A percentile compares a stretch with the other conserved stretches of the same genome.
Evolutionary conservation across 2,888 invertebrate genomes (phyloP).

Genomic region (Ichneumoninae sp.): DNA sequence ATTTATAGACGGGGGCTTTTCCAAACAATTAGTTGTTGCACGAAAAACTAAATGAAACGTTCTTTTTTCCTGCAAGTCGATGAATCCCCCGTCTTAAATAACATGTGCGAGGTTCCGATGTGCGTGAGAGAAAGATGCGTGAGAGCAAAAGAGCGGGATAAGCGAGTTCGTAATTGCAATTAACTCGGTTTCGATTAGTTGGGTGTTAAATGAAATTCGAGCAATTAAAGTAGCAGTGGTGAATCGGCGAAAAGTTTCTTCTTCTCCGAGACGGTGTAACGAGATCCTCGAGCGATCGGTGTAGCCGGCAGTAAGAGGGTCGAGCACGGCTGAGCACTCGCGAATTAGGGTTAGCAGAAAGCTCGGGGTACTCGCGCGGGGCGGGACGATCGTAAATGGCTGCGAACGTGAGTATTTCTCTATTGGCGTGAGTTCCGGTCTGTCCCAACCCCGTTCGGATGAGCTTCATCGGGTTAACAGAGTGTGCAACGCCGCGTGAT

Average conservation of each 20-base stretch:
- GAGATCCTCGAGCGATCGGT: conserved; percentile 4
- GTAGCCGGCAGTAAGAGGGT: not conserved
- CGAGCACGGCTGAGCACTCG: not conserved
- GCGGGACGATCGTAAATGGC: conserved; percentile 11
- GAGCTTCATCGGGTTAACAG: conserved; percentile 51
- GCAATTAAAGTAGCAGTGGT: conserved; percentile 1
- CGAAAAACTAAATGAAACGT: no score
- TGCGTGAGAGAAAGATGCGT: no score
- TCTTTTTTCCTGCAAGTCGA: no score
- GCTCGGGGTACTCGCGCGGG: conserved; percentile 6
- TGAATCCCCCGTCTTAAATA: not conserved
- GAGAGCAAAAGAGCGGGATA: not conserved
- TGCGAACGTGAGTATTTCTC: conserved; percentile 23
- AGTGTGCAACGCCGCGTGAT: conserved; percentile 35
- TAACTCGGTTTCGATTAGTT: not conserved
- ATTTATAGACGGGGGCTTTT: not conserved
- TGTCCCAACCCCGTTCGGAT: not conserved
- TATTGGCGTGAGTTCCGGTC: not conserved
- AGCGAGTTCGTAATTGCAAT: conserved; percentile 18
- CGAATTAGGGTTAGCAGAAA: conserved; percentile 14
- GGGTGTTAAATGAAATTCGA: not conserved
- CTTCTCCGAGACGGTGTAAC: conserved; percentile 1
- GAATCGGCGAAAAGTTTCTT: conserved; percentile 6
- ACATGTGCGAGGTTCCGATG: not conserved
- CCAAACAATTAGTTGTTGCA: no score